Conservation (phyloP, 92 coral and sea anemone genomes). For the Isaurus tuberculatus region DNA sequence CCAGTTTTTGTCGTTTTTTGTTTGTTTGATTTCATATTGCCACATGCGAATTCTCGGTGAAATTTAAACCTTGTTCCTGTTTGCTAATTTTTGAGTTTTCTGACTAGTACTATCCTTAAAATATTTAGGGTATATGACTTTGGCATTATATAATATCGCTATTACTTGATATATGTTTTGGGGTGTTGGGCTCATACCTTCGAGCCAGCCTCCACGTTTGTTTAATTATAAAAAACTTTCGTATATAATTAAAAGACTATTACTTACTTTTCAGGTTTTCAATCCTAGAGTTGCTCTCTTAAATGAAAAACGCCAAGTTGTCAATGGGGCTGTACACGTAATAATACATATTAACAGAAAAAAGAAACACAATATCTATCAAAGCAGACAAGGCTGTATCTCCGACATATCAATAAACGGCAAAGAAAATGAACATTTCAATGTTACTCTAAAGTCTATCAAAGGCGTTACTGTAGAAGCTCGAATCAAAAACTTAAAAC, state of each 20-base stretch:
- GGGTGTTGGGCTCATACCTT: no score
- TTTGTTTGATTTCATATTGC: no score
- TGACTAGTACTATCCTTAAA: no score
- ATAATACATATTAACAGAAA: neutral
- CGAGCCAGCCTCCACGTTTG: no score
- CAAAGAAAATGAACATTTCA: neutral
- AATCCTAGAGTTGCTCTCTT: slow-evolving; percentile 11
- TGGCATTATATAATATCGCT: no score
- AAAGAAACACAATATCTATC: neutral
- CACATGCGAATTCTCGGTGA: no score
- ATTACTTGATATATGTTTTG: no score
- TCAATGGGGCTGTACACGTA: neutral
- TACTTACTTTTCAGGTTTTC: slow-evolving; percentile 5
- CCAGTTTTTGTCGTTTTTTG: no score
- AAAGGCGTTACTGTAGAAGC: neutral
- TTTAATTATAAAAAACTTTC: neutral
- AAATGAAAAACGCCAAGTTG: slow-evolving; percentile 16
- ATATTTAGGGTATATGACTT: no score
- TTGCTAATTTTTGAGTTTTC: no score
- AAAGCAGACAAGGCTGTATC: neutral
- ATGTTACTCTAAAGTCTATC: slow-evolving; percentile 1
- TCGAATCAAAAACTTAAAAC: slow-evolving; percentile 1
- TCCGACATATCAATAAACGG: neutral
- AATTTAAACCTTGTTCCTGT: no score
- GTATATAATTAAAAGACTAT: neutral